Evolutionary conservation across 2,888 invertebrate species (phyloP).

Genomic region (Halictus quadricinctus): DNA sequence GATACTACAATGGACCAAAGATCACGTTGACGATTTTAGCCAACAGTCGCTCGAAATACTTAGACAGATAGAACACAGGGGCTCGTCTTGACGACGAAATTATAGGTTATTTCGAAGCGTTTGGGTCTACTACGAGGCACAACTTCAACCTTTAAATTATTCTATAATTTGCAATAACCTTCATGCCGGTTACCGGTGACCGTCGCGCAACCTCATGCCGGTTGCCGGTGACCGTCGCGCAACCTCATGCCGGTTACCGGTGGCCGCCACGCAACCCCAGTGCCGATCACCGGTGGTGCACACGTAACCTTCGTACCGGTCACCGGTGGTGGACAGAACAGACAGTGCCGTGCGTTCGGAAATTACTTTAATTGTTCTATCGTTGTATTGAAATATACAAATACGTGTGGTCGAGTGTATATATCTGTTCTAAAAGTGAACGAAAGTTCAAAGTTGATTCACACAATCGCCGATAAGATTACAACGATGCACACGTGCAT

Average conservation of each 20-base stretch:
- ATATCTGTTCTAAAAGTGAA: conserved; percentile 42
- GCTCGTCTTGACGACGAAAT: neutral
- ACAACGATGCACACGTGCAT: conserved; percentile 54
- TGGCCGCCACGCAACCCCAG: too few relatives aligned
- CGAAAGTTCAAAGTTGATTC: conserved; percentile 67
- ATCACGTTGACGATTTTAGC: conserved; percentile 28
- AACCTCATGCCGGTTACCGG: too few relatives aligned
- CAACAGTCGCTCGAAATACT: neutral
- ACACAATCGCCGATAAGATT: conserved; percentile 64
- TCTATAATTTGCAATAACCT: neutral
- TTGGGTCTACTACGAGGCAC: neutral
- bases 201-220: too few relatives aligned
- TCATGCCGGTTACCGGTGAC: too few relatives aligned
- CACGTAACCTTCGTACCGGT: too few relatives aligned
- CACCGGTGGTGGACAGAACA: too few relatives aligned
- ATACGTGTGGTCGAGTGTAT: conserved; percentile 3
- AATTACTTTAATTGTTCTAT: neutral
- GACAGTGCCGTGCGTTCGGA: neutral
- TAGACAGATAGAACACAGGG: neutral
- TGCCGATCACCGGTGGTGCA: too few relatives aligned
- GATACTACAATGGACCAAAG: conserved; percentile 39
- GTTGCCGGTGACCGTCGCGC: too few relatives aligned
- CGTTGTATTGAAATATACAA: neutral
- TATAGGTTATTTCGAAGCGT: conserved; percentile 8
- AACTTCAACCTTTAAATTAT: neutral